phyloP scores from a whole-genome alignment of 2,797 vertebrate genomes.

The Thripadectes ignobilis region DNA sequence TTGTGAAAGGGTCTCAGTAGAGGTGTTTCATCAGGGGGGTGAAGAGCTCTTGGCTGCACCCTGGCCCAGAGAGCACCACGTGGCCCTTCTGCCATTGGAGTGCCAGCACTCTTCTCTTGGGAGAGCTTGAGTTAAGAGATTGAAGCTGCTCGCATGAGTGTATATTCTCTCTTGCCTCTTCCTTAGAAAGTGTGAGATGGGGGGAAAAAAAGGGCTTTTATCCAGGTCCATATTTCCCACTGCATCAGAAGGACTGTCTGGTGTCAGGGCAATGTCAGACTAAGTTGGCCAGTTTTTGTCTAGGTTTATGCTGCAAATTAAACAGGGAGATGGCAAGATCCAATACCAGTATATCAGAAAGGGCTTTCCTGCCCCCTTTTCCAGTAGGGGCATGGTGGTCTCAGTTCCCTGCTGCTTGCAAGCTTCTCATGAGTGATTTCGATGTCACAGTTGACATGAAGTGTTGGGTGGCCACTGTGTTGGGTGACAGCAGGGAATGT shows the following conservation, averaged over 20 bases:
- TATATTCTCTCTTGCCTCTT: background rate
- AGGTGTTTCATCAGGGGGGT: accelerated
- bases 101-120: background rate
- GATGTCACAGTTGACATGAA: accelerated
- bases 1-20: background rate
- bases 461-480: accelerated
- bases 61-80: accelerated
- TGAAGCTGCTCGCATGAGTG: background rate
- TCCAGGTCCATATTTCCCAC: background rate
- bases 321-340: background rate
- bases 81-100: no score
- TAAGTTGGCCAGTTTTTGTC: background rate
- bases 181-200: background rate
- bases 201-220: background rate
- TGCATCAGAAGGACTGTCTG: background rate
- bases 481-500: background rate
- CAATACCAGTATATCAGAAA: background rate
- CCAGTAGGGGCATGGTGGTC: accelerated
- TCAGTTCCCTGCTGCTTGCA: background rate
- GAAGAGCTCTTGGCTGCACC: background rate
- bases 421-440: background rate
- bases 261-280: background rate
- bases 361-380: background rate
- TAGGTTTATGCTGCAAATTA: background rate
- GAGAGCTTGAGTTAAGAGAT: background rate